Evolutionary conservation across 2,888 invertebrate genomes (phyloP).

Genomic region (Mythimna loreyi): DNA sequence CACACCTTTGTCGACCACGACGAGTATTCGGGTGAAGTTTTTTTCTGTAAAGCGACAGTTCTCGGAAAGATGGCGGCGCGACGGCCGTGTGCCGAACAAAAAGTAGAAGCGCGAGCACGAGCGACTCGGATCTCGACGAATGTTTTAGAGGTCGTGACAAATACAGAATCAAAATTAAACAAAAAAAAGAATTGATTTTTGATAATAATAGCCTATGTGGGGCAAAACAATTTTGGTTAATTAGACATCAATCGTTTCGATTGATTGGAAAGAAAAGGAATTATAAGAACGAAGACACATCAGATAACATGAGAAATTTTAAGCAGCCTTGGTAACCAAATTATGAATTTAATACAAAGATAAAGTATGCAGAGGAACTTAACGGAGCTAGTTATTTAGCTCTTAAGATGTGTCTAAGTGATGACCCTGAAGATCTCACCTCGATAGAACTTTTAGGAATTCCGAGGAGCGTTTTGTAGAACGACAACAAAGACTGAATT

Average conservation of each 20-base stretch:
- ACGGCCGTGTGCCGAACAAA: slow-evolving; percentile 71
- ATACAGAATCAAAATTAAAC: slow-evolving; percentile 66
- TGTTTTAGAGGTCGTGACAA: slow-evolving; percentile 76
- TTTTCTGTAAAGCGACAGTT: slow-evolving; percentile 80
- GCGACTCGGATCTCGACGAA: slow-evolving; percentile 73
- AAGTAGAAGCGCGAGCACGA: slow-evolving; percentile 82
- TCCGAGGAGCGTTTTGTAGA: slow-evolving; percentile 72
- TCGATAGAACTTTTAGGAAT: slow-evolving; percentile 75
- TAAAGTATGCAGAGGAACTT: slow-evolving; percentile 19
- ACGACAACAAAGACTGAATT: slow-evolving; percentile 79
- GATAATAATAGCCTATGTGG: slow-evolving; percentile 45
- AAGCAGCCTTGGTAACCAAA: background rate
- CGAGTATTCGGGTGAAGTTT: slow-evolving; percentile 69
- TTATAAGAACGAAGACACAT: slow-evolving; percentile 10
- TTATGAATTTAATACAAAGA: slow-evolving; percentile 14
- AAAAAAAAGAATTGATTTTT: slow-evolving; percentile 51
- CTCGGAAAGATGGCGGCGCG: slow-evolving; percentile 81
- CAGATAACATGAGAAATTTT: background rate
- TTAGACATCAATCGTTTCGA: slow-evolving; percentile 29
- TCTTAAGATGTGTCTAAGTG: slow-evolving; percentile 55
- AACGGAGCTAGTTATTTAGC: slow-evolving; percentile 24
- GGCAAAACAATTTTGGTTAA: slow-evolving; percentile 25
- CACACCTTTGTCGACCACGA: slow-evolving; percentile 84
- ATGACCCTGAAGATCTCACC: slow-evolving; percentile 73
- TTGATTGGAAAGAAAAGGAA: slow-evolving; percentile 24